Conservation (phyloP, 2,888 invertebrate genomes). For the Scaptomyza caliginosa region DNA sequence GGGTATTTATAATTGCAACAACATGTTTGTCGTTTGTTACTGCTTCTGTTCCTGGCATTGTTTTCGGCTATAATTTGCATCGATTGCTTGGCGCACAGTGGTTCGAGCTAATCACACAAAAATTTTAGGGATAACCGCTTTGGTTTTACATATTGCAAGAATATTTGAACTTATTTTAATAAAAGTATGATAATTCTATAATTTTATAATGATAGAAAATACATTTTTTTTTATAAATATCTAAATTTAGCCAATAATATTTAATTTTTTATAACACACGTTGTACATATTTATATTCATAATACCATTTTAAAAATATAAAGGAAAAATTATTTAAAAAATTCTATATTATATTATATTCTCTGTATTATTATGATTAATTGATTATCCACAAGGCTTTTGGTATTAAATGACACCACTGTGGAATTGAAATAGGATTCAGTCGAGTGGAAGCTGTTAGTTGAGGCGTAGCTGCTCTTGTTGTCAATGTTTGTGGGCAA, state of each 20-base stretch:
- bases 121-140: background rate
- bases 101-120: background rate
- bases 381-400: too few species aligned
- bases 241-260: too few species aligned
- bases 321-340: too few species aligned
- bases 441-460: conserved; percentile 2
- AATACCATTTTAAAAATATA: too few species aligned
- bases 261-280: too few species aligned
- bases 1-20: conserved; percentile 27
- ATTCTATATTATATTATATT: too few species aligned
- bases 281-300: too few species aligned
- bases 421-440: background rate
- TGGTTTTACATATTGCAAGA: too few species aligned
- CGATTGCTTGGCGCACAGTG: conserved; percentile 60
- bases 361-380: too few species aligned
- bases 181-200: too few species aligned
- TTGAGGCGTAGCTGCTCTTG: conserved; percentile 6
- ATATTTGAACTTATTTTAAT: too few species aligned
- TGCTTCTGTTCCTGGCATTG: conserved; percentile 44
- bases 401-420: background rate
- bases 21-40: conserved; percentile 25
- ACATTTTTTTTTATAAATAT: background rate
- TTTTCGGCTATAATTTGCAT: conserved; percentile 65
- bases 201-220: too few species aligned
- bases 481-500: conserved; percentile 16